Evolutionary conservation across 2,888 invertebrate genomes (phyloP).

Genomic region (Cosmorhoe ocellata): DNA sequence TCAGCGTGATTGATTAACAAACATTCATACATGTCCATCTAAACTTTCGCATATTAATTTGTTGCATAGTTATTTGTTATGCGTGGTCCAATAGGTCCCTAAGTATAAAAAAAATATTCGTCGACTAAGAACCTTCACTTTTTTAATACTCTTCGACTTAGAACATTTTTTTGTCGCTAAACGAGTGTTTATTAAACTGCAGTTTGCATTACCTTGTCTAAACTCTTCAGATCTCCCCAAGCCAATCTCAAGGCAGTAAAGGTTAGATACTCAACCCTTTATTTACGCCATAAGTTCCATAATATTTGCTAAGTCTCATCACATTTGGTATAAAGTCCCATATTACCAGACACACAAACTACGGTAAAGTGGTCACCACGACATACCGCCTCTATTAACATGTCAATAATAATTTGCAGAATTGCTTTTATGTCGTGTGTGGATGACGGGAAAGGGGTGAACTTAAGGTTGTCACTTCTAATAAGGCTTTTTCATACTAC

Average conservation of each 20-base stretch:
- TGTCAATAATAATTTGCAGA: constrained; percentile 79
- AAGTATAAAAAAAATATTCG: too few relatives aligned
- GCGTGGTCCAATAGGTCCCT: too few relatives aligned
- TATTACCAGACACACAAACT: constrained; percentile 16
- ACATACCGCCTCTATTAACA: constrained; percentile 70
- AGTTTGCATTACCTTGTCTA: background rate
- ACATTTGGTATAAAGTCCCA: constrained; percentile 7
- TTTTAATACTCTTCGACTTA: too few relatives aligned
- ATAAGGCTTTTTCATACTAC: background rate
- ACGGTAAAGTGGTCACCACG: constrained; percentile 43
- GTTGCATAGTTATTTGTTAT: too few relatives aligned
- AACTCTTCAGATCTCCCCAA: constrained; percentile 10
- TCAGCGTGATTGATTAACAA: too few relatives aligned
- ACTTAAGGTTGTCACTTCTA: constrained; percentile 51
- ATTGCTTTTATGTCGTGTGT: constrained; percentile 72
- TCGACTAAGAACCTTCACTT: too few relatives aligned
- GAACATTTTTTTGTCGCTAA: too few relatives aligned
- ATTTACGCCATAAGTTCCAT: constrained; percentile 17
- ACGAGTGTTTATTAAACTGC: too few relatives aligned
- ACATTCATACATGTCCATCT: too few relatives aligned
- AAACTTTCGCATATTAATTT: too few relatives aligned
- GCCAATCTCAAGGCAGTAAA: constrained; percentile 22
- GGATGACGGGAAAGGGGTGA: constrained; percentile 58
- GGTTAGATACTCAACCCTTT: constrained; percentile 24
- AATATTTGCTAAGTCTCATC: constrained; percentile 12